Evolutionary conservation across 1,140 invertebrate genomes (phyloP), one percentile per base, ranked within the genome.

Genomic region (Aphis gossypii): DNA sequence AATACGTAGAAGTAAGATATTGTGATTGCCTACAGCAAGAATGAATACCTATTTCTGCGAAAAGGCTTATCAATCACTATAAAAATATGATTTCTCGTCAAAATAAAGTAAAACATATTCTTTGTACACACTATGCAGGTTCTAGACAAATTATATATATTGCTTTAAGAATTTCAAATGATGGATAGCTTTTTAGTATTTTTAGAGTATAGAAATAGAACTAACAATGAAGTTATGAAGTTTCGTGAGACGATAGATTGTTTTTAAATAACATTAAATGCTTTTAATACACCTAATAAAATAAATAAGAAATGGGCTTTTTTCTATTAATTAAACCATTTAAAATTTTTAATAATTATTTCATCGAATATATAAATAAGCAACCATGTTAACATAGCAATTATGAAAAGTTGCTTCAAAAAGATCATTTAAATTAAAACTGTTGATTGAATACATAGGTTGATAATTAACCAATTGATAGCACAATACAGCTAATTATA

Each of bases 31-130:
- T 68, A 68, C 30, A n/a, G 30, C 25, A n/a, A 68, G 60, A 68
- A 9, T n/a, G 30, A 30, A 3, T n/a, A 68, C 30, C 38, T 41
- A 3, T 41, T 68, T 68, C 60, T 68, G 3, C 11, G 60, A 68
- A 68, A 51, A 11, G 11, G 23, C 60, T 68, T 68, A 68, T 68
- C 60, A 30, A 68, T 68, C 60, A 68, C 60, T 3, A 68, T 30
- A 68, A 68, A 68, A 68, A 68, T 68, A 68, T 68, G 4, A 30
- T 14, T 68, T 68, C 9, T 30, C 60, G 30, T 68, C 9, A 11
- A n/a, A 68, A 68, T 68, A 68, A 68, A n/a, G 60, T 68, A 68
- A 68, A 68, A 51, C 48, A 51, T 68, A 68, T 68, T 68, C 60
- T 68, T 68, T n/a, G 11, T 14, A 30, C 60, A 68, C 30, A 60